A percentile compares a stretch with the other conserved stretches of the same genome.
Evolutionary conservation across 1,140 invertebrate genomes (phyloP).

Genomic region (Odontomachus brunneus): DNA sequence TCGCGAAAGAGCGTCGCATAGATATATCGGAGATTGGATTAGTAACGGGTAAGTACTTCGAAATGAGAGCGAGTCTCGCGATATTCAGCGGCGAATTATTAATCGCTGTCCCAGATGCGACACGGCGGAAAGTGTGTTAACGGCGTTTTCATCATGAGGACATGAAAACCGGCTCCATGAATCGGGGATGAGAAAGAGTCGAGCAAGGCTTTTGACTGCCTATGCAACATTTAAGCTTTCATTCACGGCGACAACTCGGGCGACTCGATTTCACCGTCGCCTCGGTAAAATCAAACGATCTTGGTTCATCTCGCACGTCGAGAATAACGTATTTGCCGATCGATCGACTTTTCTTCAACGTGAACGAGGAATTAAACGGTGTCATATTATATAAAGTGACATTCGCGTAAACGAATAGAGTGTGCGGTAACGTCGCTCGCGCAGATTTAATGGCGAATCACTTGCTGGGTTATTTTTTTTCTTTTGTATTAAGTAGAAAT

Average conservation of each 20-base stretch:
- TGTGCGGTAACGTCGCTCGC: background rate
- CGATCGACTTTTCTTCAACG: background rate
- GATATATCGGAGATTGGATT: slow-evolving; percentile 34
- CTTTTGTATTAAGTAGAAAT: background rate
- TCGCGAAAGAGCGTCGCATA: background rate
- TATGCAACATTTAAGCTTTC: slow-evolving; percentile 44
- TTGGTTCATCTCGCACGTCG: slow-evolving; percentile 9
- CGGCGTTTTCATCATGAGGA: slow-evolving; percentile 46
- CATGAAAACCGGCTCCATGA: slow-evolving; percentile 24
- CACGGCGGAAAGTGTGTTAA: slow-evolving; percentile 43
- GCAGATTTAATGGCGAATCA: background rate
- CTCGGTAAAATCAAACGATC: slow-evolving; percentile 14
- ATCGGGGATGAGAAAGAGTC: slow-evolving; percentile 30
- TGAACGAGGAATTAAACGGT: slow-evolving; percentile 6
- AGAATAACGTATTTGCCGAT: slow-evolving; percentile 9
- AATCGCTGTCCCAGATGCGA: slow-evolving; percentile 49
- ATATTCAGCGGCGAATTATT: slow-evolving; percentile 47
- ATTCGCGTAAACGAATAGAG: background rate
- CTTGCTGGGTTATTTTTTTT: background rate
- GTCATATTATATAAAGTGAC: slow-evolving; percentile 1
- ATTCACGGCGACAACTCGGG: slow-evolving; percentile 29
- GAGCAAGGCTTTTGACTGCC: slow-evolving; percentile 22
- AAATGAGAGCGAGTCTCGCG: slow-evolving; percentile 50
- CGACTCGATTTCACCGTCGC: slow-evolving; percentile 21
- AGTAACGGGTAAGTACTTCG: slow-evolving; percentile 36